These are phyloP conservation scores for Mus caroli DNA, from an alignment of 2,797 vertebrate genomes.

Conservation along the genomic window DNA sequence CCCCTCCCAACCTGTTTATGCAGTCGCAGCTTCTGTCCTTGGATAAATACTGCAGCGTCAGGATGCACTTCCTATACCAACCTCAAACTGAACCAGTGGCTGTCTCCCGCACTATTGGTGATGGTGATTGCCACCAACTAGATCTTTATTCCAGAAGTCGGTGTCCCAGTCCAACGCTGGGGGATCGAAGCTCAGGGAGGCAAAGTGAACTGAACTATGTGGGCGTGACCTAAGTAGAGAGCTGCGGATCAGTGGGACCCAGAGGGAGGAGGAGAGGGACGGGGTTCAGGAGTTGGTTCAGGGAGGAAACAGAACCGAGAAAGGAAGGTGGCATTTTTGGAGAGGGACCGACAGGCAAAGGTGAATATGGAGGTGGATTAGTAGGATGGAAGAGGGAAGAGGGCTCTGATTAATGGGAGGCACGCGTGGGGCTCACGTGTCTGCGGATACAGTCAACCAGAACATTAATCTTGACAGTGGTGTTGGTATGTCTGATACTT, in stretches of 20 bases:
- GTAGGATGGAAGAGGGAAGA: background rate
- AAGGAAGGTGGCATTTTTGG: background rate
- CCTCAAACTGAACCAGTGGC: constrained; percentile 90
- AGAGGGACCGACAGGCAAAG: background rate
- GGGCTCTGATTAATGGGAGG: background rate
- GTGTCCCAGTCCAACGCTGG: constrained; percentile 93
- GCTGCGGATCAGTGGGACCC: background rate
- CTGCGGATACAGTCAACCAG: constrained; percentile 93
- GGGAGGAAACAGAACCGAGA: background rate
- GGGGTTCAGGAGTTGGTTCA: background rate
- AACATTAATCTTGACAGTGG: constrained; percentile 94
- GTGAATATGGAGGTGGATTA: background rate
- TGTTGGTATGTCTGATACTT: constrained; percentile 94
- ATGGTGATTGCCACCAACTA: constrained; percentile 89
- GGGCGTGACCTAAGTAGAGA: background rate
- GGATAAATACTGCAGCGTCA: constrained; percentile 93
- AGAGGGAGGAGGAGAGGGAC: background rate
- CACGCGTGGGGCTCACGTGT: constrained; percentile 86
- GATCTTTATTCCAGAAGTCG: constrained; percentile 91
- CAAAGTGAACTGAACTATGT: too few species aligned
- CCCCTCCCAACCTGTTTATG: constrained; percentile 89
- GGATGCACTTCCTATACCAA: constrained; percentile 94
- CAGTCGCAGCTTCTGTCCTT: constrained; percentile 91
- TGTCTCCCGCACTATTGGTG: background rate
- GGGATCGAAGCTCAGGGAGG: fast-evolving